Evolutionary conservation across 2,797 vertebrate species (phyloP), one percentile per base, ranked within the genome.

Genomic region (Hirundo rustica): DNA sequence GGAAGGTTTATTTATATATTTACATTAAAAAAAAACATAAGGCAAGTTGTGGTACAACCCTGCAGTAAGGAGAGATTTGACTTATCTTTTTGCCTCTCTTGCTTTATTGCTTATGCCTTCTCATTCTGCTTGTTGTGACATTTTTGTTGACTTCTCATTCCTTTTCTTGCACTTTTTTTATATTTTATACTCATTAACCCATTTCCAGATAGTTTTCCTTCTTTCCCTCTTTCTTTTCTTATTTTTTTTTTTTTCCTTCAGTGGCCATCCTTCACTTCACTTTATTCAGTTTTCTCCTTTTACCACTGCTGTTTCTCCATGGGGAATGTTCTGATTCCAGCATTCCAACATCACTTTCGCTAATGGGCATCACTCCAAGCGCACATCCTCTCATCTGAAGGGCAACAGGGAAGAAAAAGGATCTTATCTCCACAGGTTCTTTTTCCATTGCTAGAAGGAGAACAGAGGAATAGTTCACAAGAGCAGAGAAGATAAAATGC

Each of bases 1-100:
- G 60, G 88, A 1, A 91, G 32, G 12, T 81, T 88, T 93, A 84
- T 96, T 83, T 91, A 72, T 70, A 91, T 36, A 75, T 58, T 73
- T 34, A 16, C 54, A 65, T 68, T 22, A 12, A 22, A 47, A 1
- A 47, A 58, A 58, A 65, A 4, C 40, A n/a, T 30, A 89, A 72
- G 62, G 36, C 44, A 75, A 29, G 26, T 44, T 70, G 55, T 2
- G 10, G 38, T 76, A 73, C 26, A 91, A 66, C n/a, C 36, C 22
- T 38, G 54, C 44, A 67, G 19, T 32, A 61, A 88, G 50, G 30
- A 79, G 3, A 82, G 40, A 84, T 71, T 79, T 51, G 27, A 76
- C 76, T 85, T 21, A 72, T 89, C 45, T 81, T 93, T 92, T 77
- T 91, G 19, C 7, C 6, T 79, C 22, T 61, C 38, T 81, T 67